These are phyloP conservation scores for Tursiops truncatus DNA, from an alignment of 2,113 vertebrate genomes.

Conservation along the genomic window DNA sequence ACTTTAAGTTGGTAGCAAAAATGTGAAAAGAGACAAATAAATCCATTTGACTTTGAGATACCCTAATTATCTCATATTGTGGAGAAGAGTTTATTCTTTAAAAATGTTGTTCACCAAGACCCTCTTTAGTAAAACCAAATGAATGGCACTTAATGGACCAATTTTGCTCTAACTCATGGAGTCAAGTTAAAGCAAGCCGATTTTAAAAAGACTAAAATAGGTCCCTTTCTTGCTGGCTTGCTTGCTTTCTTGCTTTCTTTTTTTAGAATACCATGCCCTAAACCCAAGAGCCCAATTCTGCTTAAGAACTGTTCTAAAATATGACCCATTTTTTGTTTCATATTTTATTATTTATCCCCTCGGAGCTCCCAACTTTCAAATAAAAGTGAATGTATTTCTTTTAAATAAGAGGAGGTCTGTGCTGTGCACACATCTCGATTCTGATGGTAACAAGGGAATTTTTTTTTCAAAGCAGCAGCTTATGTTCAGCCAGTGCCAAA, in stretches of 20 bases:
- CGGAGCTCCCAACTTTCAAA: constrained; percentile 41
- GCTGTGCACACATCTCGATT: constrained; percentile 13
- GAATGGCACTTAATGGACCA: neutral
- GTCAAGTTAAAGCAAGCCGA: neutral
- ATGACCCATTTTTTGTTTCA: constrained; percentile 27
- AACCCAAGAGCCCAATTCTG: constrained; percentile 4
- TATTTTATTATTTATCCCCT: constrained; percentile 58
- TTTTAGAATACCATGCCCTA: neutral
- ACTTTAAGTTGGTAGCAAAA: neutral
- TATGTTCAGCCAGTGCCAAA: constrained; percentile 44
- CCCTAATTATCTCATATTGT: neutral
- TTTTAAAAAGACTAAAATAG: neutral
- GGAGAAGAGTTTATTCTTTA: neutral
- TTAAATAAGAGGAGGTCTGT: constrained; percentile 38
- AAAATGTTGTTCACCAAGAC: neutral
- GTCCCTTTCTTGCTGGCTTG: neutral
- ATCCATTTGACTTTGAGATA: neutral
- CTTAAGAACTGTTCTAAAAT: constrained; percentile 28
- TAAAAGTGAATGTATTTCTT: constrained; percentile 56
- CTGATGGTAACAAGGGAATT: constrained; percentile 42
- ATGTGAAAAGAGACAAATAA: neutral
- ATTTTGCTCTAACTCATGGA: neutral
- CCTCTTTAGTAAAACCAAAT: neutral
- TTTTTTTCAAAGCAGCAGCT: constrained; percentile 68
- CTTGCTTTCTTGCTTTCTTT: too few relatives aligned